Conservation (phyloP, 2,113 vertebrate genomes). For the Carettochelys insculpta region DNA sequence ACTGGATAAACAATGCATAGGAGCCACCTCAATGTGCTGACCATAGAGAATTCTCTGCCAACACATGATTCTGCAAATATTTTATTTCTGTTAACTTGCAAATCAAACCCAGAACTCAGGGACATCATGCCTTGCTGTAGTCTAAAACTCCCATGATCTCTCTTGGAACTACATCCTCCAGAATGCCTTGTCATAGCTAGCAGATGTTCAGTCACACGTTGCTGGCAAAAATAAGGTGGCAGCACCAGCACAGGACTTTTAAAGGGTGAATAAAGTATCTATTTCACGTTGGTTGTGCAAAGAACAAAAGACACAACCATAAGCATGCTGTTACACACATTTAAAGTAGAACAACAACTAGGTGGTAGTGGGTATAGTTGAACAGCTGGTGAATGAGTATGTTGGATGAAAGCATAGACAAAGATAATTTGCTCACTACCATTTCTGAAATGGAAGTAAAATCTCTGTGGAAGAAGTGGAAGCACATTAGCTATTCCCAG, state of each 20-base stretch:
- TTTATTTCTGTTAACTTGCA: background rate
- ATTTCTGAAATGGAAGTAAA: background rate
- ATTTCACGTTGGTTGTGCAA: background rate
- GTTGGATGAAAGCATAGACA: background rate
- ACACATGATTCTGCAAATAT: conserved; percentile 16
- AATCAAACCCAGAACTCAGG: background rate
- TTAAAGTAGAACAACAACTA: background rate
- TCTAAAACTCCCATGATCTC: background rate
- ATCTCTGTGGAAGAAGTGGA: background rate
- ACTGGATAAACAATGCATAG: conserved; percentile 21
- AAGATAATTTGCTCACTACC: background rate
- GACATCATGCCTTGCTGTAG: background rate
- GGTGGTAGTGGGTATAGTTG: background rate
- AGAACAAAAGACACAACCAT: background rate
- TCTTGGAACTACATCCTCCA: background rate
- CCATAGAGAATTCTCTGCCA: conserved; percentile 27
- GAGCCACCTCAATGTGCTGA: background rate
- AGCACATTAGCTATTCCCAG: conserved; percentile 22
- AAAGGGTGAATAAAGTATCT: background rate
- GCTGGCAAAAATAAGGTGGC: background rate
- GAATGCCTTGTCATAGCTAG: accelerated
- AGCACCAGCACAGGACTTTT: background rate
- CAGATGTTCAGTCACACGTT: background rate
- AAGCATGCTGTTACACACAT: background rate
- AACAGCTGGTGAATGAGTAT: background rate